A percentile compares a stretch with the other conserved stretches of the same genome.
Evolutionary conservation across 2,113 vertebrate genomes (phyloP).

Genomic region (Leucoraja erinaceus): DNA sequence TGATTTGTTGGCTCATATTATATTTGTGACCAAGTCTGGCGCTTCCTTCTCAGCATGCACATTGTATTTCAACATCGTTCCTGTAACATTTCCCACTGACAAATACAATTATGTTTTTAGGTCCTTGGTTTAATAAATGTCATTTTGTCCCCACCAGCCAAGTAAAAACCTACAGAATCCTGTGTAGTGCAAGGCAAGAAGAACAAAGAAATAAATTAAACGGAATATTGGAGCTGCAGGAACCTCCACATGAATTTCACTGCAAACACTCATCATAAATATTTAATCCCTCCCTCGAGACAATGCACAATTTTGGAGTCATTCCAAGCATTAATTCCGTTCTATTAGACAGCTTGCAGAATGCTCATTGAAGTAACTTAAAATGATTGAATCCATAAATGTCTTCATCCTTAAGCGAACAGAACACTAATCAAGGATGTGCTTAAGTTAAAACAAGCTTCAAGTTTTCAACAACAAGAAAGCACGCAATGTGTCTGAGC

Average conservation of each 20-base stretch:
- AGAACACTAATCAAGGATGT: slow-evolving; percentile 59
- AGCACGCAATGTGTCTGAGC: not conserved
- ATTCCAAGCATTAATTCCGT: slow-evolving; percentile 65
- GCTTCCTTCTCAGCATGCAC: slow-evolving; percentile 40
- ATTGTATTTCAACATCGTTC: slow-evolving; percentile 39
- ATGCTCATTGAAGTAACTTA: slow-evolving; percentile 55
- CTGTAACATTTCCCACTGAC: slow-evolving; percentile 43
- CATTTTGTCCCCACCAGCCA: slow-evolving; percentile 45
- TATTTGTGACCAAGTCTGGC: slow-evolving; percentile 46
- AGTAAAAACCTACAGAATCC: slow-evolving; percentile 1
- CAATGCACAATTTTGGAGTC: slow-evolving; percentile 53
- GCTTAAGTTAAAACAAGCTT: slow-evolving; percentile 55
- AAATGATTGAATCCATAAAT: slow-evolving; percentile 68
- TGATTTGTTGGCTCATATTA: slow-evolving; percentile 40
- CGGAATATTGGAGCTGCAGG: slow-evolving; percentile 52
- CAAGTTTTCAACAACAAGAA: slow-evolving; percentile 43
- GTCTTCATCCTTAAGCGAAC: slow-evolving; percentile 58
- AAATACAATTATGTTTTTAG: slow-evolving; percentile 47
- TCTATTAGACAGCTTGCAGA: slow-evolving; percentile 61
- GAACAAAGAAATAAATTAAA: slow-evolving; percentile 61
- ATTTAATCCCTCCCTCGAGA: slow-evolving; percentile 65
- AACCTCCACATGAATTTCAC: slow-evolving; percentile 62
- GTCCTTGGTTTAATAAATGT: slow-evolving; percentile 39
- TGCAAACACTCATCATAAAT: slow-evolving; percentile 64
- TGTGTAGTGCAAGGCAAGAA: slow-evolving; percentile 46